Percentiles rank a stretch among this genome's conserved stretches.
Evolutionary conservation across 2,888 invertebrate species (phyloP).

Genomic region (Ormyrus labotus): DNA sequence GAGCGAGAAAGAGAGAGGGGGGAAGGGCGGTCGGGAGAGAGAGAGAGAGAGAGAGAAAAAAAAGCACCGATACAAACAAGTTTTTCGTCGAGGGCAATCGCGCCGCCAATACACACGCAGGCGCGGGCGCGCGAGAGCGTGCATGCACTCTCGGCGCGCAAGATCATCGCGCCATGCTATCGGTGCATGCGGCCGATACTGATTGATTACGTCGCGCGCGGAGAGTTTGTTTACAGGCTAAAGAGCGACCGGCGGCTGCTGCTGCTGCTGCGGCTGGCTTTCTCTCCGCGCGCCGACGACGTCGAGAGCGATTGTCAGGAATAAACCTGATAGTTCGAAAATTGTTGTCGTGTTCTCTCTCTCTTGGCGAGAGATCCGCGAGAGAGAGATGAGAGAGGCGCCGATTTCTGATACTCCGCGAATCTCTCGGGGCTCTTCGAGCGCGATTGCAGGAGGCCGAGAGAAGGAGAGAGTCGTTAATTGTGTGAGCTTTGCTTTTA

Average conservation of each 20-base stretch:
- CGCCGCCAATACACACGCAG: neutral
- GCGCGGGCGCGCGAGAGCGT: neutral
- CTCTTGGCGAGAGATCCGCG: too few relatives aligned
- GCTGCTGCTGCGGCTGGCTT: neutral
- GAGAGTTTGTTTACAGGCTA: slow-evolving; percentile 44
- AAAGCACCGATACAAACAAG: slow-evolving; percentile 48
- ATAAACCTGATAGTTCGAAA: neutral
- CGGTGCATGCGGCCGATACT: slow-evolving; percentile 42
- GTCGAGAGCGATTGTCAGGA: neutral
- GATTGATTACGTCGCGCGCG: slow-evolving; percentile 45
- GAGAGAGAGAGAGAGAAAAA: neutral
- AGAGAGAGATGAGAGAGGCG: too few relatives aligned
- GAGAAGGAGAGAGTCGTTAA: too few relatives aligned
- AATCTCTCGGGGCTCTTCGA: too few relatives aligned
- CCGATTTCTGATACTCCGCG: too few relatives aligned
- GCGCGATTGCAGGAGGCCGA: too few relatives aligned
- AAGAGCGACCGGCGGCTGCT: slow-evolving; percentile 8
- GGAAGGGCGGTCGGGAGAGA: neutral
- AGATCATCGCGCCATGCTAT: slow-evolving; percentile 45
- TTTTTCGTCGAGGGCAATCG: slow-evolving; percentile 37
- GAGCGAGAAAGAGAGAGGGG: neutral
- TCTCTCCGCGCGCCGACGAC: neutral
- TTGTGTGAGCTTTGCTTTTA: too few relatives aligned
- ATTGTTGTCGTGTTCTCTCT: slow-evolving; percentile 18
- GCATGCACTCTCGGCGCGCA: slow-evolving; percentile 17